Conservation (phyloP, 2,888 invertebrate genomes). For the Tipula vernalis region DNA sequence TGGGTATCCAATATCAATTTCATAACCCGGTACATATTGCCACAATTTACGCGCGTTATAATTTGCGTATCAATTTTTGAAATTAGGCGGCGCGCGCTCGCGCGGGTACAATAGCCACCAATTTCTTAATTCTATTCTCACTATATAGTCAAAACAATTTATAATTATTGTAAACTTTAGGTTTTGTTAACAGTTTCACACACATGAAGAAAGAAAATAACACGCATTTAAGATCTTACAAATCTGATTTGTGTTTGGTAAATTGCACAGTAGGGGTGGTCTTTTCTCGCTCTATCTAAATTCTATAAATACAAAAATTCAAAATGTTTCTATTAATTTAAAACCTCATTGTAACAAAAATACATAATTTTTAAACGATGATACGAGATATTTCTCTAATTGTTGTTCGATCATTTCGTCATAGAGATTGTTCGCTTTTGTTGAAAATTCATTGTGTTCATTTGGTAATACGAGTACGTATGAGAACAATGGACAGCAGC, state of each 20-base stretch:
- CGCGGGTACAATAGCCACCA: not conserved
- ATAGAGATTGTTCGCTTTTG: not conserved
- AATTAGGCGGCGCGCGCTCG: not conserved
- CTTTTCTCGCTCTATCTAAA: not conserved
- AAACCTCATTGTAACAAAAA: not conserved
- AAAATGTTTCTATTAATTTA: not conserved
- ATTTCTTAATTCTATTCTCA: not conserved
- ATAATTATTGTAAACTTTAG: not conserved
- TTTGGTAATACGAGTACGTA: not conserved
- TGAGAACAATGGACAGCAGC: not conserved
- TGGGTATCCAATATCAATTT: not conserved
- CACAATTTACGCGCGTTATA: not conserved
- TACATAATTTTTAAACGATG: not conserved
- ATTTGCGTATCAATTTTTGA: not conserved
- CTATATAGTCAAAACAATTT: not conserved
- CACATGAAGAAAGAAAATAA: not conserved
- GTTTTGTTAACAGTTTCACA: not conserved
- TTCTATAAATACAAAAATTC: not conserved
- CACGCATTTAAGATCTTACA: not conserved
- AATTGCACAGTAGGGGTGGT: not conserved
- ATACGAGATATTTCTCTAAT: not conserved
- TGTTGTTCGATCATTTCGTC: not conserved
- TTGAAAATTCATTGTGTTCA: not conserved
- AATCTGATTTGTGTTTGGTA: not conserved
- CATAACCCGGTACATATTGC: not conserved